Conservation (phyloP, 2,888 invertebrate species). For the Tiphia femorata region DNA sequence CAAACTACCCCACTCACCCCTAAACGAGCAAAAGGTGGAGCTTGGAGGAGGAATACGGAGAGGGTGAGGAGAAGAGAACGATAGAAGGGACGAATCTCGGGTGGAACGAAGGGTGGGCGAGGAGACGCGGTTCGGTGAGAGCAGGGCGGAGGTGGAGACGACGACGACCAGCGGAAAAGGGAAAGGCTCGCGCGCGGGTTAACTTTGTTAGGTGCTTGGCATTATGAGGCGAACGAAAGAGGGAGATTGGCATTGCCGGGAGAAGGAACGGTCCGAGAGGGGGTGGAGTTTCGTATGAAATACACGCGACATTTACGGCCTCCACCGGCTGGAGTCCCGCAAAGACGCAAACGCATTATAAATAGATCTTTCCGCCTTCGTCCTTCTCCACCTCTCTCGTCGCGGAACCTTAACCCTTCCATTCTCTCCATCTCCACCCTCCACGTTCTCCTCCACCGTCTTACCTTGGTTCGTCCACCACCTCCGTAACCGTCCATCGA, state of each 20-base stretch:
- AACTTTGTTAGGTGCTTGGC: constrained; percentile 58
- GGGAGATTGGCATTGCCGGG: constrained; percentile 64
- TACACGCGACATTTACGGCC: constrained; percentile 69
- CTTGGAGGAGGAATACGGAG: neutral
- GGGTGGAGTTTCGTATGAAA: constrained; percentile 68
- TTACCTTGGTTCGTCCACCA: neutral
- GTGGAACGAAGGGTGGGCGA: constrained; percentile 15
- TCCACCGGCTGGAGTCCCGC: constrained; percentile 61
- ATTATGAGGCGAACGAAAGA: constrained; percentile 61
- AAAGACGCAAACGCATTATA: constrained; percentile 65
- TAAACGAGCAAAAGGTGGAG: too few species aligned
- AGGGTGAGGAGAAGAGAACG: constrained; percentile 3
- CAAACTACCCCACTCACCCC: too few species aligned
- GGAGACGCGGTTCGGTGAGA: neutral
- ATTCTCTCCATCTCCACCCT: neutral
- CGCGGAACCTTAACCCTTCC: neutral
- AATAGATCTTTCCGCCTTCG: constrained; percentile 57
- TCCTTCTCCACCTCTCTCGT: constrained; percentile 2
- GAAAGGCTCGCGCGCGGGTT: constrained; percentile 22
- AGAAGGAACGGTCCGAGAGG: constrained; percentile 51
- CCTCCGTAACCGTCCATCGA: too few species aligned
- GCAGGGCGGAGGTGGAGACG: neutral
- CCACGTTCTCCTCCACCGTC: neutral
- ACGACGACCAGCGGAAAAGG: neutral
- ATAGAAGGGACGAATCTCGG: constrained; percentile 9